A percentile compares a stretch with the other conserved stretches of the same genome.
Evolutionary conservation across 2,797 vertebrate species (phyloP).

Genomic region (Rhinichthys osculus): DNA sequence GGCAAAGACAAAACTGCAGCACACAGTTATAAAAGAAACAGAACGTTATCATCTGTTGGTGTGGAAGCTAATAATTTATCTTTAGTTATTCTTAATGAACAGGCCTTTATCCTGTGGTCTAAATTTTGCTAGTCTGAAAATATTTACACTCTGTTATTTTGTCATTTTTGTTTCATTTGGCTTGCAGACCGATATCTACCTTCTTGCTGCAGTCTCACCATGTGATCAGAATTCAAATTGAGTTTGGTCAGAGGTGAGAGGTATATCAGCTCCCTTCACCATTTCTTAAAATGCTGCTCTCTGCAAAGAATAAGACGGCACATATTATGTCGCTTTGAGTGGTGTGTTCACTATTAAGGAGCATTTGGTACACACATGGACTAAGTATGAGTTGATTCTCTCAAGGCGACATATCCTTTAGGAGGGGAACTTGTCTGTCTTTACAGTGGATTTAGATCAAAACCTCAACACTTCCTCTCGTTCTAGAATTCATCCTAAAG

Average conservation of each 20-base stretch:
- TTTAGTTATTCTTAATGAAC: neutral
- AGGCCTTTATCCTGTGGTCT: neutral
- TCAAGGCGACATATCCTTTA: neutral
- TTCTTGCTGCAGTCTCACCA: constrained; percentile 19
- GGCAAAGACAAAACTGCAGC: neutral
- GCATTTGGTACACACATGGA: constrained; percentile 55
- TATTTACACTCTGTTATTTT: neutral
- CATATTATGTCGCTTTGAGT: constrained; percentile 20
- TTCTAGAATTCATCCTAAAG: constrained; percentile 25
- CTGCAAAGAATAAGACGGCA: constrained; percentile 19
- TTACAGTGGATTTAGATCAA: constrained; percentile 19
- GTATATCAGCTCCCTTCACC: constrained; percentile 23
- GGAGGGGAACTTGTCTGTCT: constrained; percentile 39
- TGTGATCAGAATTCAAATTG: constrained; percentile 24
- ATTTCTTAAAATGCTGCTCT: constrained; percentile 22
- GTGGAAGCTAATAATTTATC: neutral
- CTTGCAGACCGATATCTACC: constrained; percentile 7
- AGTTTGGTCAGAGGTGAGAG: constrained; percentile 33
- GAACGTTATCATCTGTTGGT: neutral
- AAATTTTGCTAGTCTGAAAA: neutral
- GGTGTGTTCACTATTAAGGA: constrained; percentile 17
- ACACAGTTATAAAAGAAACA: too few species aligned
- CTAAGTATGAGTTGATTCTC: constrained; percentile 30
- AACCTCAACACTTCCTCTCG: constrained; percentile 24
- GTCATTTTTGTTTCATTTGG: constrained; percentile 12